Evolutionary conservation across 2,888 invertebrate genomes (phyloP).

Genomic region (Gastrophysa polygoni): DNA sequence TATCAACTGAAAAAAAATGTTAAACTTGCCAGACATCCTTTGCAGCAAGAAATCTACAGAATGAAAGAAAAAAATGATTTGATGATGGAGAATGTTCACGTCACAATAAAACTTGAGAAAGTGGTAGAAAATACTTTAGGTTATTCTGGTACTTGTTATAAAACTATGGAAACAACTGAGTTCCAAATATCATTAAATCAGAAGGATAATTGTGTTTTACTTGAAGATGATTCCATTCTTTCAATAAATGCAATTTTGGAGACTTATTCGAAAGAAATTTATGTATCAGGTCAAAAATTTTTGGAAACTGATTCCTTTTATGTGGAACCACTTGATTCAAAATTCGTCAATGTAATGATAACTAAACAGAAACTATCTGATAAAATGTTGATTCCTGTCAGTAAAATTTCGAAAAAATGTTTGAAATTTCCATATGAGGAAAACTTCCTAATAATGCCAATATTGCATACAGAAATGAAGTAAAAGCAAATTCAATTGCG

Average conservation of each 20-base stretch:
- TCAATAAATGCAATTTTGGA: neutral
- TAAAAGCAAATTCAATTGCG: too few species aligned
- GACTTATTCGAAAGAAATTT: neutral
- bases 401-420: too few species aligned
- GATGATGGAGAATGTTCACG: neutral
- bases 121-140: neutral
- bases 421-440: neutral
- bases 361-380: too few species aligned
- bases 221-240: neutral
- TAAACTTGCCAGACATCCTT: constrained; percentile 26
- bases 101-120: neutral
- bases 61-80: neutral
- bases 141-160: neutral
- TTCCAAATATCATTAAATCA: neutral
- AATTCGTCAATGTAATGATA: neutral
- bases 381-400: too few species aligned
- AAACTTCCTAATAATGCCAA: neutral
- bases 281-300: neutral
- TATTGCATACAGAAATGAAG: neutral
- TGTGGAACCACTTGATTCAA: neutral
- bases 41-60: constrained; percentile 33
- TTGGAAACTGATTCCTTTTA: neutral
- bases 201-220: neutral
- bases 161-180: neutral
- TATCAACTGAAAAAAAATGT: constrained; percentile 18